Base-by-base conservation (phyloP, 2,888 invertebrate genomes). In the Oscheius sp. region DNA sequence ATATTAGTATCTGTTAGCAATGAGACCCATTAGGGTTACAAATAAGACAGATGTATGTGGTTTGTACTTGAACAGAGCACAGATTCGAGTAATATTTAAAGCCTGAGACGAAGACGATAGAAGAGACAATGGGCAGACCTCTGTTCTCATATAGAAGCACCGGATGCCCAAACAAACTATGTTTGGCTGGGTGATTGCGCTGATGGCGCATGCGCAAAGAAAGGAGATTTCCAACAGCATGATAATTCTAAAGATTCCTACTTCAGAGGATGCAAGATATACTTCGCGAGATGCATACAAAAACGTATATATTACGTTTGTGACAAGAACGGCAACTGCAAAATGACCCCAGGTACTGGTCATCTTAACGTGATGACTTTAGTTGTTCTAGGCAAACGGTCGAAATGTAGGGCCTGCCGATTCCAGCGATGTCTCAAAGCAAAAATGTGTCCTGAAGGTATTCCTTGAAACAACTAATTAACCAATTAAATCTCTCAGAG, bases 351-450 rank as follows among this genome's bases (percentile, higher is more conserved):
- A 2, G 79, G 71, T 59, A 66, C n/a, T 35, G 35, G 29, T 21
- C 0, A 21, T 21, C 21, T 21, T 21, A 21, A 21, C 21, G 11
- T 53, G n/a, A 9, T 53, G 13, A 53, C 53, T 65, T n/a, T 21
- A 21, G 21, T 21, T 21, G 21, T 21, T 21, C 21, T 35, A 65
- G 65, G 76, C 2, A 76, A 77, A 57, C 47, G 79, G 32, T 71
- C 75, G 9, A 79, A 79, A 63, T 79, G 79, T 42, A 57, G 79
- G 1, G 75, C 76, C 13, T 79, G 79, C 42, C 70, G 79, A 10
- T 79, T 76, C 65, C 79, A 79, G 55, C 57, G 71, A 55, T 79
- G 79, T 58, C 70, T 79, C 50, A 73, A 73, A 53, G 79, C 76
- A 13, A 76, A 75, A 42, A 79, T 79, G 79, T 73, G 72, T 50